Percentiles rank a stretch among this genome's conserved stretches.
phyloP scores from a whole-genome alignment of 2,113 vertebrate genomes.

The Mandrillus leucophaeus region DNA sequence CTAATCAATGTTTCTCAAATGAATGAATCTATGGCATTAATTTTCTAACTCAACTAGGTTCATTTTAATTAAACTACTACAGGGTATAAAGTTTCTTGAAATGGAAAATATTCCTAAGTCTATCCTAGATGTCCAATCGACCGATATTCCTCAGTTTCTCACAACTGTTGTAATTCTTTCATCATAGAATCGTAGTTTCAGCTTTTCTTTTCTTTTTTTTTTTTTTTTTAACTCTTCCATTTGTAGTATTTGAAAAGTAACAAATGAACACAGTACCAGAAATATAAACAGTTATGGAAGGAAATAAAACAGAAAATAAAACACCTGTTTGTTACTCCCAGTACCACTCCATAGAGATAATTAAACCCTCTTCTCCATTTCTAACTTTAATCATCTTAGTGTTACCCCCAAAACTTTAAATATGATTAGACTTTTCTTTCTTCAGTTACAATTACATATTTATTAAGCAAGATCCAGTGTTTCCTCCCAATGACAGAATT shows the following conservation, averaged over 20 bases:
- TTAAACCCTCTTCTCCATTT: background rate
- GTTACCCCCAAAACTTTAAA: background rate
- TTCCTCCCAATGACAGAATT: background rate
- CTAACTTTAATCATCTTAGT: background rate
- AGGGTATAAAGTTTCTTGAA: background rate
- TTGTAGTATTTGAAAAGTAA: constrained; percentile 4
- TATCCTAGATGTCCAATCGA: background rate
- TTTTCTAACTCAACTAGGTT: background rate
- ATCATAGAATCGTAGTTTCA: background rate
- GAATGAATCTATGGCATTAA: background rate
- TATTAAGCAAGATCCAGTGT: background rate
- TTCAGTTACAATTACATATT: background rate
- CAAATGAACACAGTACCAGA: background rate
- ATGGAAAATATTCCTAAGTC: background rate
- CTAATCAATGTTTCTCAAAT: background rate
- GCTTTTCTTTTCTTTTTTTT: background rate
- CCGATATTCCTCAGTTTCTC: background rate
- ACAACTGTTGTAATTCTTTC: background rate
- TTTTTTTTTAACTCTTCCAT: background rate
- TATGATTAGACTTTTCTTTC: background rate
- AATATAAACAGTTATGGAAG: background rate
- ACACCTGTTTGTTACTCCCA: background rate
- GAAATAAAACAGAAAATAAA: constrained; percentile 32
- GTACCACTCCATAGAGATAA: background rate
- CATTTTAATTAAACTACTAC: background rate